phyloP scores from a whole-genome alignment of 2,797 vertebrate genomes.

The Cossypha niveicapilla region DNA sequence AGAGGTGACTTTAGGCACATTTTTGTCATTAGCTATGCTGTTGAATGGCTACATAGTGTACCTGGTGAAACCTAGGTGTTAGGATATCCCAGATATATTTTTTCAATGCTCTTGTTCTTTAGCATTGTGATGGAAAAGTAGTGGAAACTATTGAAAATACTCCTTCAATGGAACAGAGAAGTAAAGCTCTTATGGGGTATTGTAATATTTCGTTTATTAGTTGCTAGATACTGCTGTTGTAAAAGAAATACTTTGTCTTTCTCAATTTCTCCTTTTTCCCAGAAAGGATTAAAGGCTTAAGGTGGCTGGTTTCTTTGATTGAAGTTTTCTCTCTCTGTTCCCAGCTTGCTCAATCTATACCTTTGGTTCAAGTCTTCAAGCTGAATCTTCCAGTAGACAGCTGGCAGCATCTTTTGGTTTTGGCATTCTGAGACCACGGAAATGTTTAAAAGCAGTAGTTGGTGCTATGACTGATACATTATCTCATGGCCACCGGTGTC shows the following conservation, averaged over 20 bases:
- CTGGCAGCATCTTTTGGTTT: background rate
- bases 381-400: background rate
- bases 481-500: background rate
- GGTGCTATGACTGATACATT: background rate
- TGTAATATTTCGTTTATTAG: background rate
- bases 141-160: background rate
- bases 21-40: background rate
- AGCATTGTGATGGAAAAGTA: background rate
- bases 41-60: background rate
- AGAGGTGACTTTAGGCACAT: background rate
- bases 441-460: background rate
- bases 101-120: background rate
- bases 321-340: background rate
- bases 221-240: background rate
- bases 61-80: background rate
- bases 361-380: background rate
- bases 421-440: background rate
- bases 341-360: background rate
- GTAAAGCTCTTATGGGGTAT: background rate
- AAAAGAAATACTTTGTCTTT: background rate
- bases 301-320: background rate
- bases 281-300: background rate
- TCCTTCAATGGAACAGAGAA: background rate
- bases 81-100: background rate
- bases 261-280: background rate